Base-by-base conservation (phyloP, 2,888 invertebrate species). In the Smittia aterrima region DNA sequence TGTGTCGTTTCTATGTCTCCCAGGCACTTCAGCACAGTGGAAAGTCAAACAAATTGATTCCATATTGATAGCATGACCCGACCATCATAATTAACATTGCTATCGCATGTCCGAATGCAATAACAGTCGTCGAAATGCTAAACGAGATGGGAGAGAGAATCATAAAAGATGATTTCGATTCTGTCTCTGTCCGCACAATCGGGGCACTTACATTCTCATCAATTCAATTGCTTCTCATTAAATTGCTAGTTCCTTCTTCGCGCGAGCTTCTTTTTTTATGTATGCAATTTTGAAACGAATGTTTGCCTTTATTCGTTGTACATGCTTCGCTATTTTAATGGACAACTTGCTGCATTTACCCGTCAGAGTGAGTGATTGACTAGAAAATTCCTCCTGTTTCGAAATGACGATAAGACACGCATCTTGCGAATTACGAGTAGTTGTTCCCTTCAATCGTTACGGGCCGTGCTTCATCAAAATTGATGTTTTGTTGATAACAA, bases 1-100 rank as follows among this genome's bases (percentile, higher is more conserved):
- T 7, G 53, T 53, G 6, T 53, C 53, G 53, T 16, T 4, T 4
- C 53, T 47, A 16, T n/a, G n/a, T 47, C 47, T 38, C 16, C 47
- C 16, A 47, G 16, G 13, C 13, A 47, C 3, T n/a, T n/a, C 16
- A 16, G 16, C 3, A 47, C 16, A 47, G 16, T 38, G 47, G 47
- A 47, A 47, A n/a, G 3, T 3, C 24, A 27, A 71, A 71, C 54
- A 71, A 53, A 71, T 71, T 71, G 70, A 54, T 71, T 71, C 70
- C 13, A 53, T 13, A 53, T 54, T 71, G 70, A 41, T 68, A 3
- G 47, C 25, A 68, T 71, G 70, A 71, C 53, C 70, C 54, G 70
- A 71, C 70, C 70, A 71, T 54, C 70, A 54, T 71, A 71, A 54
- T 71, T 71, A 71, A 71, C 70, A 54, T 71, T 16, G 11, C 11